Evolutionary conservation across 35 echinoderm and acorn worm genomes (phyloP).

Genomic region (Ophioderma brevispina): DNA sequence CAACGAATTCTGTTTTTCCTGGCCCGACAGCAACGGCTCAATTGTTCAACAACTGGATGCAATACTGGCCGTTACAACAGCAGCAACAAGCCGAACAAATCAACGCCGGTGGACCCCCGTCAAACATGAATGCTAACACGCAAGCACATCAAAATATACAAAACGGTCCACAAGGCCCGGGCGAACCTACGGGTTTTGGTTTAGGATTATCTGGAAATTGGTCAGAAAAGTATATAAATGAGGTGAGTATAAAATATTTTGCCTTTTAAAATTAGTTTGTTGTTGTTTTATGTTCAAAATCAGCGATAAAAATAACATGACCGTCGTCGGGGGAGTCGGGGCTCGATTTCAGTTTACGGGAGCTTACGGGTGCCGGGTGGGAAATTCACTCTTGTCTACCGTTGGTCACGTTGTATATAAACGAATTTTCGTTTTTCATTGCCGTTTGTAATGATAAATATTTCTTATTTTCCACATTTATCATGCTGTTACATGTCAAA

Average conservation of each 20-base stretch:
- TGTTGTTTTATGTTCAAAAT: no score
- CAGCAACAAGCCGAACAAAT: conserved; percentile 24
- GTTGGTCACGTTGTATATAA: no score
- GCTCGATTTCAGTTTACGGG: no score
- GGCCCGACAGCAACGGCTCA: conserved; percentile 17
- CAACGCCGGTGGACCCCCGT: conserved; percentile 5
- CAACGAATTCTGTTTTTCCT: conserved; percentile 21
- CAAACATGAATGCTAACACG: background rate
- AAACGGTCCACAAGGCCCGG: conserved; percentile 7
- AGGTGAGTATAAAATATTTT: conserved; percentile 32
- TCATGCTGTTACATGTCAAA: no score
- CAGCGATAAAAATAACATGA: no score
- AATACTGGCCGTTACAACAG: conserved; percentile 31
- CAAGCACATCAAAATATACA: conserved; percentile 5
- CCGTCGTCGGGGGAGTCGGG: no score
- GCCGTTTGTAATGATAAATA: no score
- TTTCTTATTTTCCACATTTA: no score
- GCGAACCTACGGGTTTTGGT: conserved; percentile 12
- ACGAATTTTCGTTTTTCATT: no score
- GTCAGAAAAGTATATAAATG: conserved; percentile 82
- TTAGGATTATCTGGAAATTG: conserved; percentile 71
- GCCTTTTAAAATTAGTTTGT: no score
- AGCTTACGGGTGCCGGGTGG: no score
- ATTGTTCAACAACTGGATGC: conserved; percentile 48
- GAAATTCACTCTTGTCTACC: no score